phyloP scores from a whole-genome alignment of 2,888 invertebrate genomes.

The Anorthoa munda region DNA sequence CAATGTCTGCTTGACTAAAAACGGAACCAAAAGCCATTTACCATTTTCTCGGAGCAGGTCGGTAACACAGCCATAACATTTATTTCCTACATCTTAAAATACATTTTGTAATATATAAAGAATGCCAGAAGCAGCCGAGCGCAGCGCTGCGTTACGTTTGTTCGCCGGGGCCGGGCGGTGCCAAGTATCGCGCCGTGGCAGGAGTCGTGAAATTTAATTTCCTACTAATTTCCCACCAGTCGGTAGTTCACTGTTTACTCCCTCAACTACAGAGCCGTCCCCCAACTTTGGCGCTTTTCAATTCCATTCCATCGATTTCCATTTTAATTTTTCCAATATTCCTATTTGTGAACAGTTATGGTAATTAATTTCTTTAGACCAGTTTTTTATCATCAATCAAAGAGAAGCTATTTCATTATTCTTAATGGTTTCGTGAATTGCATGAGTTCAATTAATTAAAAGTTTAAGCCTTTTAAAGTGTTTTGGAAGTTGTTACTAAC shows the following conservation, averaged over 20 bases:
- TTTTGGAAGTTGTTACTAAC: slow-evolving; percentile 70
- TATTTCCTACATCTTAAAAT: slow-evolving; percentile 18
- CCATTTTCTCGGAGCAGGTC: not conserved
- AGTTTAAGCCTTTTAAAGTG: slow-evolving; percentile 68
- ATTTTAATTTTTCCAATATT: slow-evolving; percentile 45
- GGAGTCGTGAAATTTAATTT: slow-evolving; percentile 79
- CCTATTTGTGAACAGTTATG: slow-evolving; percentile 29
- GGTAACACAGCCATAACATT: not conserved
- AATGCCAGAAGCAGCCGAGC: slow-evolving; percentile 23
- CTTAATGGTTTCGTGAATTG: slow-evolving; percentile 68
- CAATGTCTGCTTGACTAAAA: not conserved
- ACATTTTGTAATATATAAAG: slow-evolving; percentile 10
- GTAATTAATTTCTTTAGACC: slow-evolving; percentile 47
- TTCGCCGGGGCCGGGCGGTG: slow-evolving; percentile 61
- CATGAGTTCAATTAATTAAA: slow-evolving; percentile 72
- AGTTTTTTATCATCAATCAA: slow-evolving; percentile 54
- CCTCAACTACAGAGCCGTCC: slow-evolving; percentile 56
- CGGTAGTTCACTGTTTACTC: slow-evolving; percentile 69
- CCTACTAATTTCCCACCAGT: slow-evolving; percentile 78
- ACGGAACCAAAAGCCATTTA: not conserved
- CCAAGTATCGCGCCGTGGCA: slow-evolving; percentile 63
- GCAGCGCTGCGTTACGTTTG: slow-evolving; percentile 40
- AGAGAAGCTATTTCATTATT: slow-evolving; percentile 68
- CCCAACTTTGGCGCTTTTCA: slow-evolving; percentile 58
- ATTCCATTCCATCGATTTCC: slow-evolving; percentile 68